phyloP scores from a whole-genome alignment of 2,113 vertebrate species.

The Grus americana region DNA sequence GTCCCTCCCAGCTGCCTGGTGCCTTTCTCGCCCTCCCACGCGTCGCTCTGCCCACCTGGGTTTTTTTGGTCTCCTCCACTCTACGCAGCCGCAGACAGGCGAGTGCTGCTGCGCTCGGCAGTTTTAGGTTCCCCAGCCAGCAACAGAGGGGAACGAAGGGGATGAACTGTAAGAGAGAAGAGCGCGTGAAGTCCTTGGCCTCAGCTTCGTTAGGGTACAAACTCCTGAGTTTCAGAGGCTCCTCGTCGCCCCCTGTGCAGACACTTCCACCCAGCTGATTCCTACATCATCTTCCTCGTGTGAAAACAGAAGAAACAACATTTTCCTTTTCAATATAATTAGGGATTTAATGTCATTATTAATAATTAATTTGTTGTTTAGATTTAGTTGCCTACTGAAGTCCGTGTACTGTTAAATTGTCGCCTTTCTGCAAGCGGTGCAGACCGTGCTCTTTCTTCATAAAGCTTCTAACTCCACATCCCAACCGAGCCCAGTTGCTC shows the following conservation, averaged over 20 bases:
- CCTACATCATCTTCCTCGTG: neutral
- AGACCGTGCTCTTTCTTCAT: neutral
- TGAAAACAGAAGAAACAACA: neutral
- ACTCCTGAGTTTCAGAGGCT: neutral
- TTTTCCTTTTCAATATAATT: neutral
- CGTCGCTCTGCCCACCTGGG: neutral
- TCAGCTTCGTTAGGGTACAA: neutral
- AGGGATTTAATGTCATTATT: neutral
- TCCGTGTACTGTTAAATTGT: neutral
- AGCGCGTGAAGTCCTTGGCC: neutral
- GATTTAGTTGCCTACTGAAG: neutral
- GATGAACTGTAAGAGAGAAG: neutral
- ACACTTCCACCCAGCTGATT: neutral
- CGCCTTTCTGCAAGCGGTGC: neutral
- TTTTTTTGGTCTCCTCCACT: neutral
- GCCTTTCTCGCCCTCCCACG: neutral
- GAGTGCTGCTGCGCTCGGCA: neutral
- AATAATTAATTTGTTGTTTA: neutral
- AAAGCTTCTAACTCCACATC: neutral
- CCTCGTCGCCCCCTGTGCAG: neutral
- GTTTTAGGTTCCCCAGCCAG: neutral
- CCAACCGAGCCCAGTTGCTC: neutral
- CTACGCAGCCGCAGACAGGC: accelerated
- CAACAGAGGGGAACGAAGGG: accelerated
- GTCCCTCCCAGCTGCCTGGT: accelerated